Percentiles rank a stretch among this genome's conserved stretches.
phyloP scores from a whole-genome alignment of 1,140 invertebrate genomes.

The Subanguina moxae region DNA sequence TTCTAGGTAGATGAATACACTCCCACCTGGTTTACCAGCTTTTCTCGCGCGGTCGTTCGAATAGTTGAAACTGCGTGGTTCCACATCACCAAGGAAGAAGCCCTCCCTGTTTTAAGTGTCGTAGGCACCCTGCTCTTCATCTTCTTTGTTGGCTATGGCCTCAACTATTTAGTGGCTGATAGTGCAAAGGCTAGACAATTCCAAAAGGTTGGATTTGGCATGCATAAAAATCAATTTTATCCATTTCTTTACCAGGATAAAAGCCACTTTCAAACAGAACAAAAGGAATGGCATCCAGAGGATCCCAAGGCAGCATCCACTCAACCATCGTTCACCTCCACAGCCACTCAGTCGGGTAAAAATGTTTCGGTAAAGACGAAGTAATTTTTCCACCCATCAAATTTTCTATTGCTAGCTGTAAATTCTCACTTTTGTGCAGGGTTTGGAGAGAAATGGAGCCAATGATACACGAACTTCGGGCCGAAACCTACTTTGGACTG shows the following conservation, averaged over 20 bases:
- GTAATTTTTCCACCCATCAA: neutral
- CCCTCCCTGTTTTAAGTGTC: slow-evolving; percentile 52
- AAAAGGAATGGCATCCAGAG: slow-evolving; percentile 54
- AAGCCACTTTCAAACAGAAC: slow-evolving; percentile 7
- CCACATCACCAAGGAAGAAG: slow-evolving; percentile 48
- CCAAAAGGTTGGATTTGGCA: neutral
- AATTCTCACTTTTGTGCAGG: slow-evolving; percentile 11
- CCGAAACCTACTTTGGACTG: slow-evolving; percentile 90
- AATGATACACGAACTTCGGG: slow-evolving; percentile 78
- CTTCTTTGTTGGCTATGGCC: slow-evolving; percentile 46
- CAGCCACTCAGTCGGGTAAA: neutral
- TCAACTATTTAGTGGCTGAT: slow-evolving; percentile 29
- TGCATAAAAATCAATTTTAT: neutral
- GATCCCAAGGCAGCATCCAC: slow-evolving; percentile 45
- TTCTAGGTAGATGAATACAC: slow-evolving; percentile 47
- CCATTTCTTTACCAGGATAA: slow-evolving; percentile 12
- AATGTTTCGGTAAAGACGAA: slow-evolving; percentile 15
- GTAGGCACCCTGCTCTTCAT: slow-evolving; percentile 55
- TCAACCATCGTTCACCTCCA: neutral
- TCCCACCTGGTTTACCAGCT: slow-evolving; percentile 43
- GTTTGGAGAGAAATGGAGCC: slow-evolving; percentile 45
- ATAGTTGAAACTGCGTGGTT: slow-evolving; percentile 48
- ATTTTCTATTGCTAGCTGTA: neutral
- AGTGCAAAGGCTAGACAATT: neutral
- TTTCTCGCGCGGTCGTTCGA: slow-evolving; percentile 37